Evolutionary conservation across 2,888 invertebrate genomes (phyloP).

Genomic region (Sphecodes monilicornis): DNA sequence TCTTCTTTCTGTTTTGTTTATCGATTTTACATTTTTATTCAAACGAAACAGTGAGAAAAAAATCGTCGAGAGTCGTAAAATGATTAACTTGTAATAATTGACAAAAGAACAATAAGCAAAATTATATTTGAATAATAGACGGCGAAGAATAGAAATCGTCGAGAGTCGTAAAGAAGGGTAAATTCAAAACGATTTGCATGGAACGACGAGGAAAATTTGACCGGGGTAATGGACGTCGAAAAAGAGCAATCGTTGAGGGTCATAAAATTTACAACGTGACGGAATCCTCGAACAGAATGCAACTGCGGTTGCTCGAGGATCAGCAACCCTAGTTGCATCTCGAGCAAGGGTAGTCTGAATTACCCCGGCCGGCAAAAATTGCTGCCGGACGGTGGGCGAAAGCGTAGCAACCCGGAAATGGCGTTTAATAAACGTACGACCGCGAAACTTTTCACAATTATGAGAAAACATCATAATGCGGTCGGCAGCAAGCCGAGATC

Average conservation of each 20-base stretch:
- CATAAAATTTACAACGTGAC: background rate
- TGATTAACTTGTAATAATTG: too few species aligned
- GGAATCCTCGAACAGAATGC: background rate
- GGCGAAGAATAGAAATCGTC: background rate
- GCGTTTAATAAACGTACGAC: conserved; percentile 44
- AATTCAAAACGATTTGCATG: background rate
- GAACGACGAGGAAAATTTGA: background rate
- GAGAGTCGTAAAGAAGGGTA: background rate
- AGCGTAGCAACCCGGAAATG: conserved; percentile 2
- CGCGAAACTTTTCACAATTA: conserved; percentile 53
- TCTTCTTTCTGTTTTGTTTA: background rate
- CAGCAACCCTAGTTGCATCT: background rate
- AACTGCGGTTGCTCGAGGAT: conserved; percentile 3
- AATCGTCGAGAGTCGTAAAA: too few species aligned
- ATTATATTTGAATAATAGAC: too few species aligned
- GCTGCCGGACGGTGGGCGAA: background rate
- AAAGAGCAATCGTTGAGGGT: background rate
- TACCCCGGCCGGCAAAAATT: background rate
- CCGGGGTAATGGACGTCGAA: background rate
- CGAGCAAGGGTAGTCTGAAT: background rate
- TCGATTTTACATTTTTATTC: background rate
- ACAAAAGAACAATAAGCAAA: too few species aligned
- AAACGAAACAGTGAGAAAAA: background rate
- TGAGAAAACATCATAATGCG: conserved; percentile 45
- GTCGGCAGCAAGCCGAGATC: conserved; percentile 38